Evolutionary conservation across 2,113 vertebrate species (phyloP).

Genomic region (Lynx canadensis): DNA sequence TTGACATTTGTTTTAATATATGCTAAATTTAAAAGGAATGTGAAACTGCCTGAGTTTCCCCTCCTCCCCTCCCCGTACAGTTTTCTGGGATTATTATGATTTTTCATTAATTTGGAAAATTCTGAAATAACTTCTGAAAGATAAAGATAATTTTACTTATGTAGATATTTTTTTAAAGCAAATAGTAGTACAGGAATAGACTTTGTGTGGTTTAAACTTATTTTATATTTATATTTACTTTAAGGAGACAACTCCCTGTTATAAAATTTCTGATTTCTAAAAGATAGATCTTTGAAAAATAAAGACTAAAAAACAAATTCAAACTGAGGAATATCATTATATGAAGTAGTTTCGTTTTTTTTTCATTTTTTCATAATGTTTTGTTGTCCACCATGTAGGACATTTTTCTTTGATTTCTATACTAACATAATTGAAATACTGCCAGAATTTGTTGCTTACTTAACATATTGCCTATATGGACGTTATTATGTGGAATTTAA

Average conservation of each 20-base stretch:
- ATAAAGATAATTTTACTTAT: background rate
- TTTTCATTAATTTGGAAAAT: conserved; percentile 61
- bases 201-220: conserved; percentile 1
- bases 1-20: conserved; percentile 44
- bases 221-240: background rate
- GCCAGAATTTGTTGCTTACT: background rate
- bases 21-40: conserved; percentile 12
- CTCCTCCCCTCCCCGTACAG: background rate
- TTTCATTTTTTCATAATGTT: conserved; percentile 26
- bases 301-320: conserved; percentile 36
- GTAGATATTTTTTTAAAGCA: background rate
- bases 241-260: background rate
- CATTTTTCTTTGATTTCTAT: conserved; percentile 41
- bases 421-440: background rate
- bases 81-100: background rate
- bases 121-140: conserved; percentile 40
- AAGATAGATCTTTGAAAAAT: conserved; percentile 14
- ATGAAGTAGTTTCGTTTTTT: background rate
- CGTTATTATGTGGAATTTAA: conserved; percentile 77
- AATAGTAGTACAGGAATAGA: background rate
- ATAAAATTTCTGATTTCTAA: conserved; percentile 36
- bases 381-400: background rate
- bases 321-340: background rate
- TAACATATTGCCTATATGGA: conserved; percentile 60
- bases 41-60: background rate